Percentiles rank a stretch among this genome's conserved stretches.
Conservation (phyloP, 2,888 invertebrate species). For the Nomada lathburiana region DNA sequence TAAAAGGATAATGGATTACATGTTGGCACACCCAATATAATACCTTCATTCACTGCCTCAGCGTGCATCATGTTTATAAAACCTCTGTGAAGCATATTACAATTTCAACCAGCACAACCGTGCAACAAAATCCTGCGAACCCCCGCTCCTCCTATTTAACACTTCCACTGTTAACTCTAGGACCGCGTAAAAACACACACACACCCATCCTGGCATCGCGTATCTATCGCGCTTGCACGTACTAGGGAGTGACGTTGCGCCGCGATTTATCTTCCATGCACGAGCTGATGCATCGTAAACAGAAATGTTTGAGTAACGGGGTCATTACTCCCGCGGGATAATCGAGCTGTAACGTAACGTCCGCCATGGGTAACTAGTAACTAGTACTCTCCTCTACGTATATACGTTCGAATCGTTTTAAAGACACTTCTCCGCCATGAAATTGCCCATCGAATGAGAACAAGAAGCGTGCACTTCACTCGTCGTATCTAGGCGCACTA, state of each 20-base stretch:
- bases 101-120: no score
- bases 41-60: no score
- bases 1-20: no score
- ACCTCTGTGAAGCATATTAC: no score
- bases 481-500: slow-evolving; percentile 26
- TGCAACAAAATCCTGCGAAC: no score
- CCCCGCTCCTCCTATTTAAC: no score
- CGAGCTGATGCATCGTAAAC: slow-evolving; percentile 60
- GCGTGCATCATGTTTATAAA: no score
- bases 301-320: slow-evolving; percentile 63
- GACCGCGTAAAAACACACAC: no score
- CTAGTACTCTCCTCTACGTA: background rate
- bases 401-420: background rate
- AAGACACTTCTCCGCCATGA: slow-evolving; percentile 13
- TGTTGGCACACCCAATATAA: no score
- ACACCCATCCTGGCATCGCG: background rate
- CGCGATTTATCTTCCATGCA: slow-evolving; percentile 57
- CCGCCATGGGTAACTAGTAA: slow-evolving; percentile 18
- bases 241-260: slow-evolving; percentile 40
- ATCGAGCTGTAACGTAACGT: slow-evolving; percentile 65
- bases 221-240: slow-evolving; percentile 17
- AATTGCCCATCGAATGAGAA: slow-evolving; percentile 20
- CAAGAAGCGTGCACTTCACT: background rate
- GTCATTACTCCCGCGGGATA: slow-evolving; percentile 66
- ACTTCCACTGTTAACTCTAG: no score